Evolutionary conservation across 2,888 invertebrate genomes (phyloP).

Genomic region (Abrostola triplasia): DNA sequence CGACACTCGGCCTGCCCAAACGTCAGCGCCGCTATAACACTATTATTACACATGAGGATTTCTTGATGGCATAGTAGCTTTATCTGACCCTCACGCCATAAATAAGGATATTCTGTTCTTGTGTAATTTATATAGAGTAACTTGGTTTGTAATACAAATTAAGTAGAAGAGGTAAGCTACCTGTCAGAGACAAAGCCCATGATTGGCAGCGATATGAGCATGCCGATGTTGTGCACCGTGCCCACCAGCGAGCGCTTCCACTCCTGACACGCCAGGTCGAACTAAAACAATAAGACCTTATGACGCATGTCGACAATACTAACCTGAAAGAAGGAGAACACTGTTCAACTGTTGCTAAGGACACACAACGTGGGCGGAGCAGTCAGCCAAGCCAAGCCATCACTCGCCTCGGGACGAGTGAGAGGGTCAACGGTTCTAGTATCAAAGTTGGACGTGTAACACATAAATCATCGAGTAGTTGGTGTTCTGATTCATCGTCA

Average conservation of each 20-base stretch:
- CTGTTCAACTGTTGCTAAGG: background rate
- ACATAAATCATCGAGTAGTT: slow-evolving; percentile 4
- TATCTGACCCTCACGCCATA: no score
- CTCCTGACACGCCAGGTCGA: slow-evolving; percentile 89
- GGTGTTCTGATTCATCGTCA: slow-evolving; percentile 20
- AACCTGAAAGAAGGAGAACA: slow-evolving; percentile 18
- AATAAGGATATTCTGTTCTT: no score
- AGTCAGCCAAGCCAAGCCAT: no score
- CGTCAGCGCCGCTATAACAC: no score
- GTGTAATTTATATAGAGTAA: no score
- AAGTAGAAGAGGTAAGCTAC: slow-evolving; percentile 65
- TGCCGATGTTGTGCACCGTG: slow-evolving; percentile 90
- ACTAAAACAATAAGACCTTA: slow-evolving; percentile 78
- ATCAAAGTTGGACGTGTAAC: slow-evolving; percentile 1
- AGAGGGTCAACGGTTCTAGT: background rate
- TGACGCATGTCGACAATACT: slow-evolving; percentile 7
- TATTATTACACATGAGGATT: no score
- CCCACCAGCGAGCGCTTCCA: slow-evolving; percentile 91
- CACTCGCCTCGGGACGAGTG: background rate
- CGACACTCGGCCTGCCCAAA: no score
- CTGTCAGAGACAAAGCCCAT: slow-evolving; percentile 90
- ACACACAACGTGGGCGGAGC: background rate
- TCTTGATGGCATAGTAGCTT: no score
- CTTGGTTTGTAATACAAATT: no score
- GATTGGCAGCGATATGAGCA: slow-evolving; percentile 90